Conservation (phyloP, 2,888 invertebrate species). For the Phorcus lineatus region DNA sequence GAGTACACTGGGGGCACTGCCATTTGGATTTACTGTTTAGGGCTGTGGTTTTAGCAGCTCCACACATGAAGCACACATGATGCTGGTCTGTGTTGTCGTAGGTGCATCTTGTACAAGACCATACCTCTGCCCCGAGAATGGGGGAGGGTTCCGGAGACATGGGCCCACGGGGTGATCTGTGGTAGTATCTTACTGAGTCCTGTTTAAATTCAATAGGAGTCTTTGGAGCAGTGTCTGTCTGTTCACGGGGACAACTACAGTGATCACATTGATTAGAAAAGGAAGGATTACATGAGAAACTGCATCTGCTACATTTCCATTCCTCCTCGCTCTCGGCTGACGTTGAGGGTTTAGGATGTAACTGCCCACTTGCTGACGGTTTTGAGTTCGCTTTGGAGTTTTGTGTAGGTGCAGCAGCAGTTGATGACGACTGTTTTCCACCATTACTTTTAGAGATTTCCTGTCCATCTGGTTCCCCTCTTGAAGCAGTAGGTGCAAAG, state of each 20-base stretch:
- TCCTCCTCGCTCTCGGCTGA: slow-evolving; percentile 66
- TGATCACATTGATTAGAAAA: slow-evolving; percentile 88
- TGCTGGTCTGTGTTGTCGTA: slow-evolving; percentile 32
- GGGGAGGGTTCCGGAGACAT: background rate
- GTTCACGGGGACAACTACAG: slow-evolving; percentile 79
- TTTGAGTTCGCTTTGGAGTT: background rate
- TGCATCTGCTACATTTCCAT: slow-evolving; percentile 93
- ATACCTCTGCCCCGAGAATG: slow-evolving; percentile 21
- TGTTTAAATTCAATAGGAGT: slow-evolving; percentile 41
- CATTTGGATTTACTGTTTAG: slow-evolving; percentile 39
- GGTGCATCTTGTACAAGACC: slow-evolving; percentile 44
- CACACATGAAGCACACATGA: slow-evolving; percentile 41
- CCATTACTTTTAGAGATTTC: slow-evolving; percentile 18
- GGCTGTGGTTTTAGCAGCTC: slow-evolving; percentile 21
- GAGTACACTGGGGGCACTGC: slow-evolving; percentile 60
- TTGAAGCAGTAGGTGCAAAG: slow-evolving; percentile 42
- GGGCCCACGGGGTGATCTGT: slow-evolving; percentile 5
- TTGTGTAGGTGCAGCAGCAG: background rate
- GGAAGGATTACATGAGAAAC: slow-evolving; percentile 90
- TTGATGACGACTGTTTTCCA: background rate
- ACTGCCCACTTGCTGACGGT: background rate
- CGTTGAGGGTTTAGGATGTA: background rate
- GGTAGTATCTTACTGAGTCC: slow-evolving; percentile 39
- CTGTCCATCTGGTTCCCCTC: slow-evolving; percentile 42
- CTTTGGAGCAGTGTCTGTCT: slow-evolving; percentile 26